Conservation (phyloP, 2,797 vertebrate species). For the Danio albolineatus region DNA sequence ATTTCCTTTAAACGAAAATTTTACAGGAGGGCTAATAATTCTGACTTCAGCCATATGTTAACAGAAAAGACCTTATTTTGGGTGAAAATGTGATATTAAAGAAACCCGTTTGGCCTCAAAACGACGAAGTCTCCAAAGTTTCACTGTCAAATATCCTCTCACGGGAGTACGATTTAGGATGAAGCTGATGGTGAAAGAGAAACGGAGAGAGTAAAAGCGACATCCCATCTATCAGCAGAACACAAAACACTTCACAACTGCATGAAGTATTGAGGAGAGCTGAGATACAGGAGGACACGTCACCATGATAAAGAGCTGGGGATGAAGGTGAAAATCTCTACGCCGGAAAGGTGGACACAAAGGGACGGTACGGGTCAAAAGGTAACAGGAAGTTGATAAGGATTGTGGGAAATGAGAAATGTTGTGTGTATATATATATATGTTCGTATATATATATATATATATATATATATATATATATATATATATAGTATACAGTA, state of each 20-base stretch:
- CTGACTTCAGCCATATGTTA: no score
- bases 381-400: slow-evolving; percentile 63
- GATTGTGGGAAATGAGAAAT: slow-evolving; percentile 60
- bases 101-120: slow-evolving; percentile 93
- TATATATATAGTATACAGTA: background rate
- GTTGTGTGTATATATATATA: background rate
- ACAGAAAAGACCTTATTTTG: slow-evolving; percentile 72
- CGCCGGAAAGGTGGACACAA: slow-evolving; percentile 64
- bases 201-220: slow-evolving; percentile 9
- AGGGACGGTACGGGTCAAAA: slow-evolving; percentile 61
- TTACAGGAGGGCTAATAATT: no score
- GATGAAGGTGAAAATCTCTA: slow-evolving; percentile 4
- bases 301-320: slow-evolving; percentile 65
- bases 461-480: no score
- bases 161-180: slow-evolving; percentile 46
- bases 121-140: slow-evolving; percentile 73
- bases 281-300: slow-evolving; percentile 27
- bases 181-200: background rate
- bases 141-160: slow-evolving; percentile 72
- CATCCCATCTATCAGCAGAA: slow-evolving; percentile 22
- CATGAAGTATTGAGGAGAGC: slow-evolving; percentile 27
- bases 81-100: slow-evolving; percentile 85
- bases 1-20: no score
- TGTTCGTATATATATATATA: no score
- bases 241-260: slow-evolving; percentile 3